Evolutionary conservation across 2,888 invertebrate species (phyloP), one percentile per base, ranked within the genome.

Genomic region (Andrena hattorfiana): DNA sequence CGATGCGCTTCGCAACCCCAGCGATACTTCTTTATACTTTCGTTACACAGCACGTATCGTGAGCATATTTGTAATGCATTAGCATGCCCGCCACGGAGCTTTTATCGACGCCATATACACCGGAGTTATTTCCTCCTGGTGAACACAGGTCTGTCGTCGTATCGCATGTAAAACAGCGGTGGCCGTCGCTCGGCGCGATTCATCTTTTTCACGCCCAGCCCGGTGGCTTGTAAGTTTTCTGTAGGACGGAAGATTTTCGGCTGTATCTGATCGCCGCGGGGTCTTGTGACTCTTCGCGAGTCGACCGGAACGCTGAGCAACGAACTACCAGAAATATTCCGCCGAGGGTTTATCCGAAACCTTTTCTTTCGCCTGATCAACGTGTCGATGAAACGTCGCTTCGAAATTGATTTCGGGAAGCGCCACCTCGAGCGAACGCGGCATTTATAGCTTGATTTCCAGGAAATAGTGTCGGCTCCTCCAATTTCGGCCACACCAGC

Each of bases 191-290:
- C 81, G 48, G 28, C 54, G 54, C 62, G 76, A 85, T 83, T 83
- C 83, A 83, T 87, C 85, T 83, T 81, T 75, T 83, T 87, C 85
- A 73, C 87, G 62, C 85, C 75, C 81, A 30, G 62, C 35, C 63
- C 76, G 54, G 49, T 75, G 59, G 67, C 71, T 79, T 74, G 80
- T 87, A 87, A 87, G 66, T 80, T 66, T 76, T 67, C 69, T 35
- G 32, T 49, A 20, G 63, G 42, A 70, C 85, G 85, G 76, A 87
- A 81, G 69, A 60, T 75, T 42, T 32, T 62, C 66, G 66, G 16
- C 10, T 35, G 77, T 87, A 85, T 74, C 85, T 78, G 63, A 77
- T 80, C 20, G 51, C 23, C n/a, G 35, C 26, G 51, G 8, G 26
- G 23, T 67, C 62, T 63, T 75, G 32, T 42, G 28, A 72, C 62